Percentiles rank a stretch among this genome's conserved stretches.
Evolutionary conservation across 2,888 invertebrate genomes (phyloP).

Genomic region (Ophraella communa): DNA sequence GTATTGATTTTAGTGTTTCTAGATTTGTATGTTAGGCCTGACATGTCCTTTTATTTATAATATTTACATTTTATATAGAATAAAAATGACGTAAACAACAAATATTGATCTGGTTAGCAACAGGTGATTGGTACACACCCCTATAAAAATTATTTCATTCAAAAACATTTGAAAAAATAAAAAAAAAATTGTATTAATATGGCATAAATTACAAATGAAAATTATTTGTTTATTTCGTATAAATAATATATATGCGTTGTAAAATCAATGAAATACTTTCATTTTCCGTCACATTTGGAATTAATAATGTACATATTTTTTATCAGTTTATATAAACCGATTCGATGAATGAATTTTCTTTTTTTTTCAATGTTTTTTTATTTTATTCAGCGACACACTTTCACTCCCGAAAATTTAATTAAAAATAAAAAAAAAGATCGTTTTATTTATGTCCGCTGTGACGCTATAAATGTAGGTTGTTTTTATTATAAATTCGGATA

Average conservation of each 20-base stretch:
- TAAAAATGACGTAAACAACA: not conserved
- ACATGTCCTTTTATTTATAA: not conserved
- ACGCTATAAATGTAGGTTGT: constrained; percentile 34
- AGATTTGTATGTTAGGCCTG: too few species aligned
- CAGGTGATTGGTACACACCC: constrained; percentile 6
- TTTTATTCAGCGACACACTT: constrained; percentile 39
- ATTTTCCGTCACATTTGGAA: constrained; percentile 27
- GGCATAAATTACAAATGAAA: not conserved
- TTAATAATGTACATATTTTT: constrained; percentile 20
- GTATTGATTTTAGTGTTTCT: too few species aligned
- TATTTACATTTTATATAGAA: not conserved
- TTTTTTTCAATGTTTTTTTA: constrained; percentile 28
- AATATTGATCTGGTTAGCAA: not conserved
- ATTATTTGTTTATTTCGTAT: constrained; percentile 15
- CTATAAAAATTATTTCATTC: constrained; percentile 11
- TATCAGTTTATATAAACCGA: constrained; percentile 11
- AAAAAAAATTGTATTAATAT: constrained; percentile 16
- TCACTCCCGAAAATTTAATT: constrained; percentile 34
- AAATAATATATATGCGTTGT: constrained; percentile 13
- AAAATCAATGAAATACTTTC: constrained; percentile 32
- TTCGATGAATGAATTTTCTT: constrained; percentile 29
- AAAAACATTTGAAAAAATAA: too few species aligned
- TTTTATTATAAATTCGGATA: constrained; percentile 35
- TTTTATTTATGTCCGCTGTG: constrained; percentile 35
- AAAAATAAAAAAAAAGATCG: constrained; percentile 32